Evolutionary conservation across 2,797 vertebrate species (phyloP).

Genomic region (Typhlichthys eigenmanni): DNA sequence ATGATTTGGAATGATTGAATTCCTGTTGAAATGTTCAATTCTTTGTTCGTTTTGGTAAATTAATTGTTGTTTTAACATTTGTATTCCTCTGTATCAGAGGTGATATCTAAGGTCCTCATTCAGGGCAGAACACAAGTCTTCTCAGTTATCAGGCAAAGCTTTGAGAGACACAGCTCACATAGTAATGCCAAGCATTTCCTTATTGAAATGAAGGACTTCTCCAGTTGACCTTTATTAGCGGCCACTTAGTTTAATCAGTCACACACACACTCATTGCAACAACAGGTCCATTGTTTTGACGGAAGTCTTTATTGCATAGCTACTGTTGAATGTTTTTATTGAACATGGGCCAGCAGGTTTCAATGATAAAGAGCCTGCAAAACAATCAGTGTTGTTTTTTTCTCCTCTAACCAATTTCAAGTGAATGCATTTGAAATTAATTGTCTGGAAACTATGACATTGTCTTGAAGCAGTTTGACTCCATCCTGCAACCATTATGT

Average conservation of each 20-base stretch:
- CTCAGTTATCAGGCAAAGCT: slow-evolving; percentile 39
- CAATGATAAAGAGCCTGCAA: slow-evolving; percentile 54
- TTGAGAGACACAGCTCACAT: slow-evolving; percentile 49
- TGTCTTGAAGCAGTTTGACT: slow-evolving; percentile 27
- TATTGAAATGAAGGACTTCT: slow-evolving; percentile 32
- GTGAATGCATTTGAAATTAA: slow-evolving; percentile 45
- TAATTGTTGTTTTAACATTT: slow-evolving; percentile 12
- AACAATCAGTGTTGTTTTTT: slow-evolving; percentile 49
- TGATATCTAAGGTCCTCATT: slow-evolving; percentile 32
- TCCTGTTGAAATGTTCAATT: not conserved
- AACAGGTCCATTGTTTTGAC: slow-evolving; percentile 52
- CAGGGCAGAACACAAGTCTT: slow-evolving; percentile 20
- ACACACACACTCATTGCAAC: slow-evolving; percentile 23
- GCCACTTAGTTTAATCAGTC: slow-evolving; percentile 22
- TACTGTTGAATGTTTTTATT: slow-evolving; percentile 62
- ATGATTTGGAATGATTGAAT: not conserved
- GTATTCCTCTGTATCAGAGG: slow-evolving; percentile 78
- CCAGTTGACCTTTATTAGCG: slow-evolving; percentile 27
- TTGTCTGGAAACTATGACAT: slow-evolving; percentile 31
- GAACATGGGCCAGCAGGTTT: slow-evolving; percentile 56
- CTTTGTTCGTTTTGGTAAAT: not conserved
- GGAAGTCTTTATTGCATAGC: slow-evolving; percentile 56
- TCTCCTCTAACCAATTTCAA: slow-evolving; percentile 34
- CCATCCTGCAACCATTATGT: slow-evolving; percentile 2
- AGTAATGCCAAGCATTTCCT: slow-evolving; percentile 5